These are phyloP conservation scores for Drosophila neotestacea DNA, from an alignment of 2,888 invertebrate species.

Conservation along the genomic window DNA sequence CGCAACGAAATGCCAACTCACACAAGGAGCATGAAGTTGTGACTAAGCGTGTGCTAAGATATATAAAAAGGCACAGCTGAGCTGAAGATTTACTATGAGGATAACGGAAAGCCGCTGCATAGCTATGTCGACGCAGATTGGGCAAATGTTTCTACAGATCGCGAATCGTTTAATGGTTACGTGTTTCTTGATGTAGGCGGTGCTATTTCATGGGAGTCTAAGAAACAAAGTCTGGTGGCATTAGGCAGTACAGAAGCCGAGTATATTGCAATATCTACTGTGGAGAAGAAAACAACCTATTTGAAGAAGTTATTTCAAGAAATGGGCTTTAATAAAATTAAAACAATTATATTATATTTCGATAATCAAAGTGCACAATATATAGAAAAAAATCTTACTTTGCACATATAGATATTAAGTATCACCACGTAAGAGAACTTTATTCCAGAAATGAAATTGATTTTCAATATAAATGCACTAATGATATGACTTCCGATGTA, in stretches of 20 bases:
- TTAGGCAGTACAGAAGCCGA: neutral
- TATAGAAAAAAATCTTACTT: neutral
- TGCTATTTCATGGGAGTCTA: neutral
- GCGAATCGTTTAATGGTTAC: neutral
- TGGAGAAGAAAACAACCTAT: neutral
- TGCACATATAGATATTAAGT: no score
- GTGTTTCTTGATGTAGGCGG: neutral
- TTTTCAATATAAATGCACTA: no score
- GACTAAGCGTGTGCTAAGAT: no score
- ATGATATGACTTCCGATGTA: no score
- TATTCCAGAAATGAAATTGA: no score
- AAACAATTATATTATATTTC: neutral
- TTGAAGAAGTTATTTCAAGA: neutral
- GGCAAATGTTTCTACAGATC: neutral
- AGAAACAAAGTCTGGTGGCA: neutral
- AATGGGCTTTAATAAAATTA: neutral
- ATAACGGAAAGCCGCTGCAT: neutral
- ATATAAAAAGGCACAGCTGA: neutral
- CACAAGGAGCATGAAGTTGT: no score
- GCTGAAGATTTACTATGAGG: neutral
- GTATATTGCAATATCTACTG: neutral
- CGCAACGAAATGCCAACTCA: no score
- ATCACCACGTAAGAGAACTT: no score
- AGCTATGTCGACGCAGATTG: neutral
- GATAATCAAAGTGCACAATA: slow-evolving; percentile 4